phyloP scores from a whole-genome alignment of 2,888 invertebrate genomes.

The Phengaris alcon region DNA sequence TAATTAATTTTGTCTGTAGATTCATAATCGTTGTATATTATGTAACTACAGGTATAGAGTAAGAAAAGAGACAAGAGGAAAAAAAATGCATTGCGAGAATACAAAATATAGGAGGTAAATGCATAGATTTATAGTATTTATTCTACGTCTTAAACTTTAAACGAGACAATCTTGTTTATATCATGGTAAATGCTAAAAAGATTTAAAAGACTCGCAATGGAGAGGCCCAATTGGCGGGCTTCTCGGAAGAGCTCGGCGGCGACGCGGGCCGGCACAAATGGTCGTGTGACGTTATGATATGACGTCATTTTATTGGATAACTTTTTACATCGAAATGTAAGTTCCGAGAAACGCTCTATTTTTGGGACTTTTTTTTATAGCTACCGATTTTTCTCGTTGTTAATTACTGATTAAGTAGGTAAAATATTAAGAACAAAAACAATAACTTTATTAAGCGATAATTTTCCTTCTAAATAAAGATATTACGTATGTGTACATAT shows the following conservation, averaged over 20 bases:
- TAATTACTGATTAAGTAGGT: too few relatives aligned
- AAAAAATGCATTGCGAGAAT: not conserved
- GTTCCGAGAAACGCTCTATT: constrained; percentile 17
- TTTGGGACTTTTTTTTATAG: not conserved
- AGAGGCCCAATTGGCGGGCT: constrained; percentile 48
- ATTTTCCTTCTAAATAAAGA: not conserved
- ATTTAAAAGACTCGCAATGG: constrained; percentile 31
- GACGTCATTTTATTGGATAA: constrained; percentile 62
- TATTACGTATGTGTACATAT: not conserved
- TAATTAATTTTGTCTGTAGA: too few relatives aligned
- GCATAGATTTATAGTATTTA: too few relatives aligned
- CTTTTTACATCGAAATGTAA: constrained; percentile 48
- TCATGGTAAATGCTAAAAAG: constrained; percentile 3
- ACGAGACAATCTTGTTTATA: too few relatives aligned
- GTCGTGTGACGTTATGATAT: constrained; percentile 55
- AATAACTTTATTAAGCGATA: too few relatives aligned
- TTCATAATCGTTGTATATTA: too few relatives aligned
- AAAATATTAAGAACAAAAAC: too few relatives aligned
- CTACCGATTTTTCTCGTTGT: too few relatives aligned
- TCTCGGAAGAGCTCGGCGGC: constrained; percentile 52
- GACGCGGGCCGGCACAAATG: constrained; percentile 44
- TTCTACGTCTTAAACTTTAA: too few relatives aligned
- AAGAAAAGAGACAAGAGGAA: not conserved
- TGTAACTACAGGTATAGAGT: too few relatives aligned
- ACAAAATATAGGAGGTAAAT: constrained; percentile 20